phyloP scores from a whole-genome alignment of 2,888 invertebrate species.

The Sturmia bella region DNA sequence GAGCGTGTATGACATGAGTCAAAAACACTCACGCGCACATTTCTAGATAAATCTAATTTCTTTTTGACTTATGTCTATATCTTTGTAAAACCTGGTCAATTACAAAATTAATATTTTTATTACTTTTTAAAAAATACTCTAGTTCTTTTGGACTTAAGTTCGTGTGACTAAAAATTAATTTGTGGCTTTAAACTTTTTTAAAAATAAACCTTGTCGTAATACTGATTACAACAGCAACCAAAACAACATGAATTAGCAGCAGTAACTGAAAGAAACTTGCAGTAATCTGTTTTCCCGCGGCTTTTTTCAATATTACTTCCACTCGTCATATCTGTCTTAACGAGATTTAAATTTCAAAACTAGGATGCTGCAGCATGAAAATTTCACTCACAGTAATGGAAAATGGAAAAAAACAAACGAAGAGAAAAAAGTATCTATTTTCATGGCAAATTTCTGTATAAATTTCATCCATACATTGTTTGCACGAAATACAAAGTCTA shows the following conservation, averaged over 20 bases:
- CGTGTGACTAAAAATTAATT: no score
- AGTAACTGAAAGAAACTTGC: conserved; percentile 27
- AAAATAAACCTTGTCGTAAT: no score
- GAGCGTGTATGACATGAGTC: no score
- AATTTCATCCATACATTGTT: conserved; percentile 23
- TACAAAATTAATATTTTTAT: no score
- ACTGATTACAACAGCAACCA: conserved; percentile 1
- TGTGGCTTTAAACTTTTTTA: no score
- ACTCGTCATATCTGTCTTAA: conserved; percentile 13
- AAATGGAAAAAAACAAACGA: conserved; percentile 4
- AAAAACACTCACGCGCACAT: no score
- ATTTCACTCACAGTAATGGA: neutral
- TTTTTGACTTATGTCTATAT: no score
- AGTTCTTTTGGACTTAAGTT: no score
- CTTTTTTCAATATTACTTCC: neutral
- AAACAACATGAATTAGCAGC: conserved; percentile 50
- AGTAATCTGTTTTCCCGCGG: conserved; percentile 23
- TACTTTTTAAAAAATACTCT: no score
- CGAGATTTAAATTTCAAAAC: conserved; percentile 50
- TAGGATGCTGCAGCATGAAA: conserved; percentile 23
- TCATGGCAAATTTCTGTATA: conserved; percentile 25
- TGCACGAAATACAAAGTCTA: conserved; percentile 38
- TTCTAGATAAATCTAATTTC: no score
- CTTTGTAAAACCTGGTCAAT: no score
- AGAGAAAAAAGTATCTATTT: conserved; percentile 40